Conservation (phyloP, 2,113 vertebrate species). For the Albula goreensis region DNA sequence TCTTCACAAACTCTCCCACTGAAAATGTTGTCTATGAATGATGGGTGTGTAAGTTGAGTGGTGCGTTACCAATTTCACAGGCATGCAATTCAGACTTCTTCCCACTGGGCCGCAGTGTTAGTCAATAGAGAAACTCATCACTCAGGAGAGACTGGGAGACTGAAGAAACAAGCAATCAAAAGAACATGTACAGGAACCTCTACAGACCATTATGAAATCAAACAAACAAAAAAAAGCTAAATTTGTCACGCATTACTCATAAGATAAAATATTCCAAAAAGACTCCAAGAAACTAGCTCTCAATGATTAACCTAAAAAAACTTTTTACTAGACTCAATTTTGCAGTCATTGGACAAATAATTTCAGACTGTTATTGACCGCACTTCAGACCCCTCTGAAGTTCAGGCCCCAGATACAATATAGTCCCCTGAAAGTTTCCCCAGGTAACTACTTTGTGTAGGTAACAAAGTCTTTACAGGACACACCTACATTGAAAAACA, state of each 20-base stretch:
- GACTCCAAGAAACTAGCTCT: too few relatives aligned
- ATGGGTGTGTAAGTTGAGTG: not conserved
- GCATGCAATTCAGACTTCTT: not conserved
- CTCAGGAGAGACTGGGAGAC: not conserved
- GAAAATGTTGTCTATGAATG: not conserved
- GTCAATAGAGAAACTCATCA: not conserved
- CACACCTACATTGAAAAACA: not conserved
- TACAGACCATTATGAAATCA: not conserved
- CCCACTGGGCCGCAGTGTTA: not conserved
- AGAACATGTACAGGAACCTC: not conserved
- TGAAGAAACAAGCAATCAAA: not conserved
- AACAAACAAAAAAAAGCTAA: not conserved
- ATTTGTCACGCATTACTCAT: not conserved
- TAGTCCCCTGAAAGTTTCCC: not conserved
- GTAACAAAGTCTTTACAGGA: not conserved
- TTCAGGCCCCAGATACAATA: too few relatives aligned
- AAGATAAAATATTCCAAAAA: not conserved
- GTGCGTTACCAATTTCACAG: not conserved
- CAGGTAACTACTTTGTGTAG: not conserved
- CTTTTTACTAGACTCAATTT: not conserved
- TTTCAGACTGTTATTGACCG: not conserved
- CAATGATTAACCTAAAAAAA: not conserved
- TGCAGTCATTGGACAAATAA: not conserved
- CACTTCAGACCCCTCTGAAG: not conserved
- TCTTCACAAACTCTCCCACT: not conserved